A percentile compares a stretch with the other conserved stretches of the same genome.
Evolutionary conservation across 2,888 invertebrate genomes (phyloP).

Genomic region (Phengaris alcon): DNA sequence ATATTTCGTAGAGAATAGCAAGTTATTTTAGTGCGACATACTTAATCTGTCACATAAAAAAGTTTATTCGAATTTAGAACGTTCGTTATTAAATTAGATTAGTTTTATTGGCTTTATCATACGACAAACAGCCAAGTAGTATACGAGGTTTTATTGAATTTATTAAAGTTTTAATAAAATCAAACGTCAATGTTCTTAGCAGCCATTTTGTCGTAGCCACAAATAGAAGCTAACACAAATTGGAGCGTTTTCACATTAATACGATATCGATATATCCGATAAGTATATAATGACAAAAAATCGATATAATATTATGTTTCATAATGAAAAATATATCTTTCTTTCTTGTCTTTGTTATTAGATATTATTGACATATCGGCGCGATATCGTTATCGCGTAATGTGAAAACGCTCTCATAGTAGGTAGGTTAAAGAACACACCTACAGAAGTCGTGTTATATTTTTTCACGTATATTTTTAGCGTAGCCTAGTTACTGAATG

Average conservation of each 20-base stretch:
- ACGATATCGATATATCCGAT: too few relatives aligned
- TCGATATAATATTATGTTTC: too few relatives aligned
- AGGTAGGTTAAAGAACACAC: too few relatives aligned
- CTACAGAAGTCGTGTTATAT: neutral
- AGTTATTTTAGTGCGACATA: neutral
- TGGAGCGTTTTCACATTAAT: too few relatives aligned
- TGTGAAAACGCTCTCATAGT: too few relatives aligned
- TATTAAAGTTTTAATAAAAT: neutral
- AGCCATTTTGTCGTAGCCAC: neutral
- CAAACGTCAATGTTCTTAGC: constrained; percentile 2
- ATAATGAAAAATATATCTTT: too few relatives aligned
- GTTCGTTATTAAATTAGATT: neutral
- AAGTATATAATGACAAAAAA: too few relatives aligned
- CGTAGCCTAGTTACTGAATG: constrained; percentile 33
- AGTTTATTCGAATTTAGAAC: constrained; percentile 16
- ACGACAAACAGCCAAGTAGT: neutral
- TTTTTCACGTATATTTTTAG: constrained; percentile 24
- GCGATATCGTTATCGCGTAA: too few relatives aligned
- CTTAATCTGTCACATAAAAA: constrained; percentile 5
- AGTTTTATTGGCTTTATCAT: neutral
- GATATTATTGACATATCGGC: too few relatives aligned
- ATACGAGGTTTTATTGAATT: constrained; percentile 17
- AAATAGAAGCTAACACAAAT: too few relatives aligned
- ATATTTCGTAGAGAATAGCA: neutral
- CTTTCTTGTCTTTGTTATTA: too few relatives aligned